A percentile compares a stretch with the other conserved stretches of the same genome.
These are phyloP conservation scores for Emesis russula DNA, from an alignment of 2,888 invertebrate species.

Conservation along the genomic window DNA sequence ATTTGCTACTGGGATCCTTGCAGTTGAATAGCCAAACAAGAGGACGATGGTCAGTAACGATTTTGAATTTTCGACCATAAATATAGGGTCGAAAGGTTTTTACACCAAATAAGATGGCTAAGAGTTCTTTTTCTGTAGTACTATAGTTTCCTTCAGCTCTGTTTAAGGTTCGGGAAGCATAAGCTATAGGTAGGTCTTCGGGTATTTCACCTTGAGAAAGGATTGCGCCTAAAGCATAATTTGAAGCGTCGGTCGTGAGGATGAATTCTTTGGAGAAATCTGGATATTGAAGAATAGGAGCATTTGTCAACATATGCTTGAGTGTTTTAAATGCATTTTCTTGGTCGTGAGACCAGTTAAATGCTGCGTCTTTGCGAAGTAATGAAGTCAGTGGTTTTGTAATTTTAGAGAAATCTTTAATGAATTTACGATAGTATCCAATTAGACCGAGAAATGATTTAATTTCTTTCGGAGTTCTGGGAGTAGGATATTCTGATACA, in stretches of 20 bases:
- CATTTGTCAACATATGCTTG: background rate
- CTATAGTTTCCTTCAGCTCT: background rate
- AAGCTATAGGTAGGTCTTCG: background rate
- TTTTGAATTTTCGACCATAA: background rate
- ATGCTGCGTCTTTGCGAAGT: background rate
- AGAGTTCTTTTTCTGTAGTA: background rate
- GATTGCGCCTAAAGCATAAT: background rate
- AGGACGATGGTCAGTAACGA: no score
- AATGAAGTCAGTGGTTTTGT: background rate
- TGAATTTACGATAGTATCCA: background rate
- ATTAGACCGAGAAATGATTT: background rate
- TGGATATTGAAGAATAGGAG: background rate
- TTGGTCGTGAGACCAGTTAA: background rate
- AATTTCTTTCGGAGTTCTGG: background rate
- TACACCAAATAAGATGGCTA: background rate
- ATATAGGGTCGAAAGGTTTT: background rate
- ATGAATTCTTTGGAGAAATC: background rate
- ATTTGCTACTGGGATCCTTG: background rate
- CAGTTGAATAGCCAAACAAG: background rate
- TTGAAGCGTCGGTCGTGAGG: background rate
- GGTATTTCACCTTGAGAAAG: background rate
- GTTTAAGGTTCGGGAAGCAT: background rate
- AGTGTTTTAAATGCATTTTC: background rate
- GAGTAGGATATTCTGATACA: background rate
- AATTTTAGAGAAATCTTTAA: no score